These are phyloP conservation scores for Urocitellus parryii DNA, from an alignment of 2,113 vertebrate species.

Conservation along the genomic window DNA sequence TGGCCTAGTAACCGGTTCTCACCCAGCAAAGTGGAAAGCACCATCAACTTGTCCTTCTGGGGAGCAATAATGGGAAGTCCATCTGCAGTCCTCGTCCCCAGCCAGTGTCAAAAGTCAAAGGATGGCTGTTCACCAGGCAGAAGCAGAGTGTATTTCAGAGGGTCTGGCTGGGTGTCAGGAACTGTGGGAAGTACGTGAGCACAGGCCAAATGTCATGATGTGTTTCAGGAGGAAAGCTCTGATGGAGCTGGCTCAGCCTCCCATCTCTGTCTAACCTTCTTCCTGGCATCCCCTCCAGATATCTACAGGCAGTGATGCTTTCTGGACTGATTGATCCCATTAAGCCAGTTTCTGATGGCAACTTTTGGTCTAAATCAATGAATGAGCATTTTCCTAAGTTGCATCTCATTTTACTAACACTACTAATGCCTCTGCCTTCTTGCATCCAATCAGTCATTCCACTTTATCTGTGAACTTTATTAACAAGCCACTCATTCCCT, in stretches of 20 bases:
- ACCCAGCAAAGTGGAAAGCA: not conserved
- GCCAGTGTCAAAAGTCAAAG: not conserved
- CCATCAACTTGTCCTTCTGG: not conserved
- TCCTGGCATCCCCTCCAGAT: not conserved
- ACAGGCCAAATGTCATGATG: not conserved
- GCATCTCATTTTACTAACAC: constrained; percentile 38
- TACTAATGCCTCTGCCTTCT: not conserved
- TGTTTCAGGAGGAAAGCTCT: not conserved
- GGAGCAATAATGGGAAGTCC: not conserved
- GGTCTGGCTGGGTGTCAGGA: not conserved
- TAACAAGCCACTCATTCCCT: constrained; percentile 38
- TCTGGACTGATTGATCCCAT: not conserved
- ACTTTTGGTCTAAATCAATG: constrained; percentile 10
- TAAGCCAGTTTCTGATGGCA: constrained; percentile 26
- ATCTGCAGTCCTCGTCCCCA: not conserved
- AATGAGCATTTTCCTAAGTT: constrained; percentile 13
- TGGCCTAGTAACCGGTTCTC: not conserved
- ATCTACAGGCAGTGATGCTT: not conserved
- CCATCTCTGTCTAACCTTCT: not conserved
- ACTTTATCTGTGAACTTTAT: constrained; percentile 53
- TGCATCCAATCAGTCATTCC: not conserved
- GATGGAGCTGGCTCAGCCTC: not conserved
- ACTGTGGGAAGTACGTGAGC: not conserved
- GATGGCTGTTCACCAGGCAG: not conserved
- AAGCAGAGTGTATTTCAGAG: not conserved